Evolutionary conservation across 2,113 vertebrate genomes (phyloP).

Genomic region (Pipra filicauda): DNA sequence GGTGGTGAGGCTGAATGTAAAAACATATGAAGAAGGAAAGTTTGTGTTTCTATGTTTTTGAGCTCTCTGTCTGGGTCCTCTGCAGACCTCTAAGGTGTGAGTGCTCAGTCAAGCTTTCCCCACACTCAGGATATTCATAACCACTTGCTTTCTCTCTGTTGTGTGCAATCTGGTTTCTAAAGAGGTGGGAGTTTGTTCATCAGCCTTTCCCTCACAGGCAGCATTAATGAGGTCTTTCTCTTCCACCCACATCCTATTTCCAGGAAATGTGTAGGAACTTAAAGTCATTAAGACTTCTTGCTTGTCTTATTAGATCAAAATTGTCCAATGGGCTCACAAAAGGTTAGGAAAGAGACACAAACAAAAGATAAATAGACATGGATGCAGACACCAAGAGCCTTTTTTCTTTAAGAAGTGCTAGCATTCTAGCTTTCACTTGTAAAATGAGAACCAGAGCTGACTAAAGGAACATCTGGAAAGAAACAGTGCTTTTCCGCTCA

Average conservation of each 20-base stretch:
- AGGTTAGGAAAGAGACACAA: not conserved
- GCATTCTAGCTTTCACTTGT: not conserved
- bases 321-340: not conserved
- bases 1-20: not conserved
- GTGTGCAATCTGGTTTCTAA: not conserved
- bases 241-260: not conserved
- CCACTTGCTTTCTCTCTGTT: not conserved
- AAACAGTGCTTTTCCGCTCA: not conserved
- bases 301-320: not conserved
- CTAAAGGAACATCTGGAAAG: not conserved
- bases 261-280: not conserved
- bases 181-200: not conserved
- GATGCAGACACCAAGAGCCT: not conserved
- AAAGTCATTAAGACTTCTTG: not conserved
- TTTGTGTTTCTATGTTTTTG: not conserved
- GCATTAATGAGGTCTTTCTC: constrained; percentile 13
- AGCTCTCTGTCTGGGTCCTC: not conserved
- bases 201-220: not conserved
- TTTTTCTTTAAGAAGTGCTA: not conserved
- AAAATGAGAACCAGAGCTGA: not conserved
- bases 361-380: not conserved
- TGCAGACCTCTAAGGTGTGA: not conserved
- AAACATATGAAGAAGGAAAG: not conserved
- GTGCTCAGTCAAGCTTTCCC: not conserved
- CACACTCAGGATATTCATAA: not conserved